Evolutionary conservation across 2,888 invertebrate species (phyloP).

Genomic region (Ophion ventricosus): DNA sequence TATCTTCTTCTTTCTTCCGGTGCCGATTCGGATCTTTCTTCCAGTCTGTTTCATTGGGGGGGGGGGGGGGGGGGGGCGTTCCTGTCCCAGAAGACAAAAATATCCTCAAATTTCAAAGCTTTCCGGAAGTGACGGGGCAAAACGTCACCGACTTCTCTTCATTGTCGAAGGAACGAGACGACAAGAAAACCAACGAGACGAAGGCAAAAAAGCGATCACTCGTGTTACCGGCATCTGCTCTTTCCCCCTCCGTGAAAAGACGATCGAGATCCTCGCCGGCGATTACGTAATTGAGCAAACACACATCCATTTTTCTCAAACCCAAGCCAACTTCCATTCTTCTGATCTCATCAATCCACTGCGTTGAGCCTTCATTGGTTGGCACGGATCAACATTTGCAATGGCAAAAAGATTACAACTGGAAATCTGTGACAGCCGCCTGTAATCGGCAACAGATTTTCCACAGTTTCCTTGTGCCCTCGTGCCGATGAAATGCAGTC

Average conservation of each 20-base stretch:
- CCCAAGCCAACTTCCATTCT: not conserved
- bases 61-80: too few relatives aligned
- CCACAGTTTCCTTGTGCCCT: not conserved
- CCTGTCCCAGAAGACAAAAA: conserved; percentile 17
- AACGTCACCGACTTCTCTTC: conserved; percentile 55
- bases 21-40: not conserved
- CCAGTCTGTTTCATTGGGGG: too few relatives aligned
- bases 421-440: too few relatives aligned
- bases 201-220: conserved; percentile 61
- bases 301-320: not conserved
- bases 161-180: conserved; percentile 27
- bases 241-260: conserved; percentile 15
- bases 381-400: not conserved
- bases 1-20: conserved; percentile 20
- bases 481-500: not conserved
- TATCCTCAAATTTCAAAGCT: conserved; percentile 37
- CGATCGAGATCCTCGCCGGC: conserved; percentile 18
- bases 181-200: not conserved
- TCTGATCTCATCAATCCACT: not conserved
- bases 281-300: conserved; percentile 44
- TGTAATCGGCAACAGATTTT: not conserved
- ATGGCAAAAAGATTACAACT: not conserved
- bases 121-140: conserved; percentile 28
- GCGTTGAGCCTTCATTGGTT: not conserved
- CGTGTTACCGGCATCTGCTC: conserved; percentile 51